Percentiles rank a stretch among this genome's conserved stretches.
phyloP scores from a whole-genome alignment of 1,140 invertebrate genomes.

The Hylaeus anthracinus region DNA sequence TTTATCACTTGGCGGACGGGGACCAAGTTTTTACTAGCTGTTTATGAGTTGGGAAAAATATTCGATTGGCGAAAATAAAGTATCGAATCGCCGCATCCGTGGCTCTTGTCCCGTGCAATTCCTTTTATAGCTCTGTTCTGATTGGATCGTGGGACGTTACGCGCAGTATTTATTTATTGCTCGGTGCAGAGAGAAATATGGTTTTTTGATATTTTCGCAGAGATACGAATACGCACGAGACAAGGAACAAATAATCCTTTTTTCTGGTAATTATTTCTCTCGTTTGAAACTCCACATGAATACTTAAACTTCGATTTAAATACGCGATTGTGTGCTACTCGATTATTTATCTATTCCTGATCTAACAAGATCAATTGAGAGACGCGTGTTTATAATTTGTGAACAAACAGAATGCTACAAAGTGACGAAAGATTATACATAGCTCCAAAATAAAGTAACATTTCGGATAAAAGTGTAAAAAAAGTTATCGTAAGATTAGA shows the following conservation, averaged over 20 bases:
- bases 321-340: no score
- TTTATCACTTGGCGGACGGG: constrained; percentile 17
- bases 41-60: background rate
- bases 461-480: no score
- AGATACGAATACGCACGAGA: background rate
- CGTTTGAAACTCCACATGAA: background rate
- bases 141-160: background rate
- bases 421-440: no score
- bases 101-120: background rate
- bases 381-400: no score
- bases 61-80: background rate
- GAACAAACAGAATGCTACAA: no score
- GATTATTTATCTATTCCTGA: no score
- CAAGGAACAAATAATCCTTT: background rate
- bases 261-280: background rate
- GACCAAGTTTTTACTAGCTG: background rate
- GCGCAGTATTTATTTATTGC: constrained; percentile 2
- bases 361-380: no score
- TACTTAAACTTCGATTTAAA: no score
- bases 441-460: no score
- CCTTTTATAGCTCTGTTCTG: background rate
- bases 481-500: no score
- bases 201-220: background rate
- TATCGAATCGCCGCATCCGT: background rate
- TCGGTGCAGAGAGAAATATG: background rate